phyloP scores from a whole-genome alignment of 2,113 vertebrate genomes.

The Ailuropoda melanoleuca region DNA sequence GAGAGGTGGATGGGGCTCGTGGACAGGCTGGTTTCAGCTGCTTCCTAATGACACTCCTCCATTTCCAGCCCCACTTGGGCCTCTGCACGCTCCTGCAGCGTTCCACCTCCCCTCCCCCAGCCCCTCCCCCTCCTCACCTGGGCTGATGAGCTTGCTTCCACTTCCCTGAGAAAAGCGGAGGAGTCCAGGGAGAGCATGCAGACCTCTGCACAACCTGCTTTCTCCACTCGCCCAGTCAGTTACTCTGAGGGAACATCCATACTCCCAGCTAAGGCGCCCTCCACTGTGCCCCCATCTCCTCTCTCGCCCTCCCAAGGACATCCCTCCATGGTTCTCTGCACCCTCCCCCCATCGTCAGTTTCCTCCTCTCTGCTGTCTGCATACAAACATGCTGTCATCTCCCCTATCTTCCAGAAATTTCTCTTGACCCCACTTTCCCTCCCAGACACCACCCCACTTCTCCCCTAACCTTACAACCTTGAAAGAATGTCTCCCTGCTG shows the following conservation, averaged over 20 bases:
- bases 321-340: not conserved
- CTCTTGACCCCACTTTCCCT: not conserved
- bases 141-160: not conserved
- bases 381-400: not conserved
- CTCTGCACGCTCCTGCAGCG: not conserved
- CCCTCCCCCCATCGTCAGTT: not conserved
- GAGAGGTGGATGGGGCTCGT: not conserved
- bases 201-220: not conserved
- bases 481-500: not conserved
- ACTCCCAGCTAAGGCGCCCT: not conserved
- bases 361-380: not conserved
- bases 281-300: not conserved
- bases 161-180: not conserved
- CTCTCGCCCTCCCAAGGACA: not conserved
- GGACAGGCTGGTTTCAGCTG: not conserved
- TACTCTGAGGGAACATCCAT: not conserved
- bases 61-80: not conserved
- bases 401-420: not conserved
- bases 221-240: fast-evolving
- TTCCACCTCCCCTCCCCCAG: not conserved
- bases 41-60: not conserved
- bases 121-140: not conserved
- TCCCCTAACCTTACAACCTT: not conserved
- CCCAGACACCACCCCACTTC: not conserved
- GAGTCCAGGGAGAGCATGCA: not conserved